These are phyloP conservation scores for Magallana angulata DNA, from an alignment of 1,140 invertebrate genomes.

Conservation along the genomic window DNA sequence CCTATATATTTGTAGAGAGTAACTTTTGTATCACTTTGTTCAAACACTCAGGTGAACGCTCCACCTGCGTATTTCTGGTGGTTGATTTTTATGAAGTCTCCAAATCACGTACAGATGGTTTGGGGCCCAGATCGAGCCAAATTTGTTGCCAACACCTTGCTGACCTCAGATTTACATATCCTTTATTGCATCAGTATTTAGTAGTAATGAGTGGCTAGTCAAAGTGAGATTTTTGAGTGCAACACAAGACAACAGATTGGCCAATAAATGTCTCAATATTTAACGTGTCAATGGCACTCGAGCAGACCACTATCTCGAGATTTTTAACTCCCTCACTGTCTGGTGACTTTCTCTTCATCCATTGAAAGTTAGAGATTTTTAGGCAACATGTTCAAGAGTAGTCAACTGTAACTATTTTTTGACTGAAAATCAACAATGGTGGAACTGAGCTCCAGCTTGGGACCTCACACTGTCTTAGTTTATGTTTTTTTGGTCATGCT, in stretches of 20 bases:
- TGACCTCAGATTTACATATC: constrained; percentile 21
- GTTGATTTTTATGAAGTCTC: constrained; percentile 36
- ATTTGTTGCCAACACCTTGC: neutral
- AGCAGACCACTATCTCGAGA: neutral
- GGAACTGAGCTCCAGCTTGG: neutral
- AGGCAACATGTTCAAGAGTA: neutral
- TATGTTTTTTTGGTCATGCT: constrained; percentile 1
- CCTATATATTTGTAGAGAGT: neutral
- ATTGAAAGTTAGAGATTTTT: neutral
- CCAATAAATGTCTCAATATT: neutral
- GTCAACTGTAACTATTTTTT: constrained; percentile 25
- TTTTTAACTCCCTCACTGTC: constrained; percentile 12
- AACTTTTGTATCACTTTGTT: constrained; percentile 36
- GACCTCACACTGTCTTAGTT: neutral
- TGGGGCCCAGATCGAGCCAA: neutral
- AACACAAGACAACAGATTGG: neutral
- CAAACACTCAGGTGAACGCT: constrained; percentile 1
- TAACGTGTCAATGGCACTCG: neutral
- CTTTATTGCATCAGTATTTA: constrained; percentile 24
- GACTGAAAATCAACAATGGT: neutral
- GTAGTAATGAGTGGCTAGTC: neutral
- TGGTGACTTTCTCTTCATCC: neutral
- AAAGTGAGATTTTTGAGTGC: neutral
- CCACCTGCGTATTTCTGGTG: constrained; percentile 32
- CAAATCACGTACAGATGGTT: constrained; percentile 26